Base-by-base conservation (phyloP, 2,888 invertebrate genomes). In the Drosophila demipolita region DNA sequence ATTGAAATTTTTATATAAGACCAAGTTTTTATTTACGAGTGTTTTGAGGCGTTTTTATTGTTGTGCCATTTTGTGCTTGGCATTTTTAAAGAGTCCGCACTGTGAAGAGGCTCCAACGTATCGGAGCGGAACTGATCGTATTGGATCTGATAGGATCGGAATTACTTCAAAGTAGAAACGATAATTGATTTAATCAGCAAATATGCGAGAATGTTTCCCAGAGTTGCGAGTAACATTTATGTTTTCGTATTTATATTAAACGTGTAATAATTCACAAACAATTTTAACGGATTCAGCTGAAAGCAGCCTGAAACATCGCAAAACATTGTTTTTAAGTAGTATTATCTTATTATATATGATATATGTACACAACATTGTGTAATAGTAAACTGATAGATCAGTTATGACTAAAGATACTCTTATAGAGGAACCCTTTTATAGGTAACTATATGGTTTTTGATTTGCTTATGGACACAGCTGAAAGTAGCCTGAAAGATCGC, bases 1-100 rank as follows among this genome's bases (percentile, higher is more conserved):
- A 89, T 85, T 85, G 87, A 75, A 84, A 87, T 89, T 62, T 83
- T 78, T 83, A 45, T 79, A 80, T 70, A 66, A 77, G 50, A 55
- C 38, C 36, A 59, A 35, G 40, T 67, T 59, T 58, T 66, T 45
- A 42, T 60, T 26, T 63, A 45, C 57, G 29, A 59, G 55, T 53
- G 33, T 57, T 63, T 52, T 48, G 65, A 50, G 36, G 33, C 53
- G 53, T 63, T 65, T 60, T 66, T 59, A 50, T 49, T 80, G 65
- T 68, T 75, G 78, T 69, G 75, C 29, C 85, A 83, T 66, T 85
- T 82, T 87, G 88, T 83, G 83, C 59, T 75, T 80, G 80, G 86
- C 80, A 88, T 85, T 80, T 82, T 80, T 74, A 74, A 88, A 80
- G 67, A 68, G 65, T 45, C 45, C 36, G 55, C 36, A 54, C 42